Conservation (phyloP, 2,113 vertebrate genomes). For the Phalacrocorax aristotelis region DNA sequence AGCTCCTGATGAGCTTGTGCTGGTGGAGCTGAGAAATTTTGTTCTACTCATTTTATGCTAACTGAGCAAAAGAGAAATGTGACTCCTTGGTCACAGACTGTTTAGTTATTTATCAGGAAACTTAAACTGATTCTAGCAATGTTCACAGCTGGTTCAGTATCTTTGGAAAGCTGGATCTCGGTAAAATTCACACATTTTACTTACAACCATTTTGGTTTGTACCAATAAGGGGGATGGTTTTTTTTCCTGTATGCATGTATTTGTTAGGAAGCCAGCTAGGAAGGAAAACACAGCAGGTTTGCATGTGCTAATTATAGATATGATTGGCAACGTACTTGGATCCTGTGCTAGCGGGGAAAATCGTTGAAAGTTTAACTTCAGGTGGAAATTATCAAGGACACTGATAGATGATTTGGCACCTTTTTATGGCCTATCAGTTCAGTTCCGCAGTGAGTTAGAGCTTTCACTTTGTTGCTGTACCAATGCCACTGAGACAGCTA, state of each 20-base stretch:
- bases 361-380: neutral
- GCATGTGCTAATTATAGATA: neutral
- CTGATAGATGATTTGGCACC: neutral
- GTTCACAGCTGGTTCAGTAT: neutral
- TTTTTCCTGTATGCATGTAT: neutral
- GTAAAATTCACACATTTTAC: neutral
- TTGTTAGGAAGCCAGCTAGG: neutral
- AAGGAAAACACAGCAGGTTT: neutral
- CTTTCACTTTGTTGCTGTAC: neutral
- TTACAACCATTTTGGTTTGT: neutral
- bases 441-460: neutral
- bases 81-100: neutral
- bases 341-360: neutral
- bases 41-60: neutral
- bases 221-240: accelerated
- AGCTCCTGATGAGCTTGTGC: neutral
- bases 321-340: neutral
- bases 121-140: neutral
- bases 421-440: neutral
- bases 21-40: neutral
- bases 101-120: neutral
- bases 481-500: neutral
- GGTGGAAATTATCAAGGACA: neutral
- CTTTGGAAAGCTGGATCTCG: neutral
- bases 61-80: neutral